Evolutionary conservation across 92 coral and sea anemone species (phyloP), one percentile per base, ranked within the genome.

Genomic region (Virgularia gustaviana): DNA sequence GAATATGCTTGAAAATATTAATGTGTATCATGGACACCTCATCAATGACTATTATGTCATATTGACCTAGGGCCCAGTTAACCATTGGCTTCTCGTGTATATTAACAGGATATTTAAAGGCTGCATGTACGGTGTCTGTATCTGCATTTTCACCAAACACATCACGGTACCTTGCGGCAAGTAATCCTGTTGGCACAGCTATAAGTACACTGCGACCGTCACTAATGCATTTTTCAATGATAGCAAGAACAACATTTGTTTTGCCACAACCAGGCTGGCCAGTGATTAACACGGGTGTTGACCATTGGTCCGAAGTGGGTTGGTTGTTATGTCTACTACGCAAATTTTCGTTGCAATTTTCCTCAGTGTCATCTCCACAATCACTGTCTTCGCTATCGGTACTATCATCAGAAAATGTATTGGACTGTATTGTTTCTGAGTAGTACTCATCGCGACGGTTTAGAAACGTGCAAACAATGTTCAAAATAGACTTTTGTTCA

Each of bases 231-330:
- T 3, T 22, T 3, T 22, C 30, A 3, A 52, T 52, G 3, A 33
- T 22, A 12, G 2, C 30, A 6, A n/a, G n/a, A n/a, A n/a, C n/a
- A n/a, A n/a, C n/a, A n/a, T n/a, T n/a, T n/a, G 32, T 75, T 49
- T 75, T 75, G 24, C 80, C 80, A 27, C 44, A 61, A 10, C 74
- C 80, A 0, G 80, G 78, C 20, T 75, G 27, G 22, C 80, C 76
- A n/a, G n/a, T n/a, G n/a, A n/a, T n/a, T n/a, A n/a, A n/a, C n/a
- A n/a, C n/a, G n/a, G n/a, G n/a, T n/a, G n/a, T n/a, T n/a, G n/a
- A n/a, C n/a, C n/a, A n/a, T n/a, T n/a, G n/a, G n/a, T n/a, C n/a
- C n/a, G n/a, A n/a, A n/a, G n/a, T n/a, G n/a, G n/a, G n/a, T n/a
- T n/a, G n/a, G n/a, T n/a, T n/a, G n/a, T n/a, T n/a, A n/a, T n/a